Base-by-base conservation (phyloP, 2,797 vertebrate genomes). In the Diplodus puntazzo region DNA sequence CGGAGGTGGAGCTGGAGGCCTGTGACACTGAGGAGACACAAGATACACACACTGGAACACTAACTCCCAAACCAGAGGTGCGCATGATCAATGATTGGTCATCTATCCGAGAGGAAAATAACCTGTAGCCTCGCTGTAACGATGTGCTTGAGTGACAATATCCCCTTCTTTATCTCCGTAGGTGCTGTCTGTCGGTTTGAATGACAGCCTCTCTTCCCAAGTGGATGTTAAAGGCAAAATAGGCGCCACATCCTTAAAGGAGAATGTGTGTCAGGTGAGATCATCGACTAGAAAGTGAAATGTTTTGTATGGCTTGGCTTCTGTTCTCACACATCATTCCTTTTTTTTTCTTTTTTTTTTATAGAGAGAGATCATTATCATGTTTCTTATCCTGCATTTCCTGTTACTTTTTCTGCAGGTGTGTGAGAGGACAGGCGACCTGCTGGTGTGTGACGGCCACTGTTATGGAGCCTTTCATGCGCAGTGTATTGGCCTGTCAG, bases 381-480 rank as follows among this genome's bases (percentile, higher is more conserved):
- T 21, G 30, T 48, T 0, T 52, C 45, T 75, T 20, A 53, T 25
- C 59, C 5, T 69, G 48, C 14, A 9, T 78, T 53, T 74, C 43
- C 20, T 20, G 60, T 14, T 67, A 0, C 75, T 57, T 75, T 39
- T 69, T 71, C 20, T 83, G 63, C 87, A 99, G 98, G 96, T 99
- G 83, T 99, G 98, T 63, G 98, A 99, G 94, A 96, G 97, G 88
- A 94, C 97, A 0, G 98, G 98, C 79, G 98, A 99, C 66, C 90
- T 99, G 90, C 85, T 99, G 82, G 88, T 97, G 73, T 99, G 98
- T 91, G 98, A 99, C 45, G 97, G 97, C 0, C 98, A 98, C 88
- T 99, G 98, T 93, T 99, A 97, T 67, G 98, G 98, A 83, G 98
- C 98, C 81, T 99, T 99, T 92, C 98, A 99, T 87, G 94, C 96